Conservation (phyloP, 2,113 vertebrate genomes). For the Carollia perspicillata region DNA sequence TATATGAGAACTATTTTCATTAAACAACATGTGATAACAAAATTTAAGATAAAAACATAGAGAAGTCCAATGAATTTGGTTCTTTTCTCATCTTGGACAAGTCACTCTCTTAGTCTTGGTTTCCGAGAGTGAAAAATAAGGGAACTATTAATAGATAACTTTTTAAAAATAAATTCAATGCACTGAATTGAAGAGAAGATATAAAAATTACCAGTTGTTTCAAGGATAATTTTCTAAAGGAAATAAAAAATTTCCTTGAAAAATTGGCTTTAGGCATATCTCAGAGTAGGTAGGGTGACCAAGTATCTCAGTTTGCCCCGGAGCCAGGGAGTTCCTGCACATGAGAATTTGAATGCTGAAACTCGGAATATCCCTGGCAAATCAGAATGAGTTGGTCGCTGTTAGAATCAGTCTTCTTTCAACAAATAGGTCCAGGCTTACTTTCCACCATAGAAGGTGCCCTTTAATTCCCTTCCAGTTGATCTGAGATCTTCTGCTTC, state of each 20-base stretch:
- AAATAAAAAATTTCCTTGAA: too few relatives aligned
- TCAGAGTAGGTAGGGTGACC: not conserved
- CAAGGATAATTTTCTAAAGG: not conserved
- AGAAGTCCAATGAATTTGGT: not conserved
- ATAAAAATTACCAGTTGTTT: not conserved
- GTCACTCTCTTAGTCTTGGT: not conserved
- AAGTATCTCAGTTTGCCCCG: not conserved
- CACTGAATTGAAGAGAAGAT: not conserved
- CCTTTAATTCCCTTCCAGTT: not conserved
- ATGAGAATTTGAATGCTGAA: not conserved
- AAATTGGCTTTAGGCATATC: not conserved
- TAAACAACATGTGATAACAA: not conserved
- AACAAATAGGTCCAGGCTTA: not conserved
- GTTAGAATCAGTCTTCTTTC: not conserved
- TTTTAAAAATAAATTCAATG: conserved; percentile 13
- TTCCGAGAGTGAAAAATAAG: not conserved
- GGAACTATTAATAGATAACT: not conserved
- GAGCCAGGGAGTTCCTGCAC: not conserved
- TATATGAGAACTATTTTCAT: not conserved
- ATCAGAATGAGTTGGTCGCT: not conserved
- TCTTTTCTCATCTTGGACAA: not conserved
- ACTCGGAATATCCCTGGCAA: not conserved
- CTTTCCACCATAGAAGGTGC: not conserved
- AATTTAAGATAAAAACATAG: not conserved
- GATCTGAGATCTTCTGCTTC: not conserved